Evolutionary conservation across 1,140 invertebrate genomes (phyloP).

Genomic region (Temnothorax nylanderi): DNA sequence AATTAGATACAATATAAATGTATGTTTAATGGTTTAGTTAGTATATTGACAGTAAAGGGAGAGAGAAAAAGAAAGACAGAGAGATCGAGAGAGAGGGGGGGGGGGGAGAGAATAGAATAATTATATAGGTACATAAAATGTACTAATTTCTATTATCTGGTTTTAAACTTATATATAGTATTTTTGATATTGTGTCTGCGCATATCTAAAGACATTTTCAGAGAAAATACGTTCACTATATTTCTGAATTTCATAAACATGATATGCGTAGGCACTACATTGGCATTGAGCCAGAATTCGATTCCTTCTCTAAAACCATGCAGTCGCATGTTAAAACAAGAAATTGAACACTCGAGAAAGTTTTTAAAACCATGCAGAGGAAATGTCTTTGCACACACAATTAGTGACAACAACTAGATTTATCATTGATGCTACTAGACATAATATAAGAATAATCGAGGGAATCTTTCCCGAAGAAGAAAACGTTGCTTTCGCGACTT

Average conservation of each 20-base stretch:
- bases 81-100: too few relatives aligned
- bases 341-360: constrained; percentile 1
- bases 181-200: not conserved
- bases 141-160: not conserved
- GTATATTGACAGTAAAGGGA: not conserved
- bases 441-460: not conserved
- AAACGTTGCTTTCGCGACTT: constrained; percentile 34
- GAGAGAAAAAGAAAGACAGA: too few relatives aligned
- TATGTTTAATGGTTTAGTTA: not conserved
- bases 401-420: not conserved
- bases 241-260: constrained; percentile 51
- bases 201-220: constrained; percentile 26
- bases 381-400: not conserved
- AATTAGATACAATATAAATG: not conserved
- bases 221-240: constrained; percentile 23
- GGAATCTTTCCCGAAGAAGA: not conserved
- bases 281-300: constrained; percentile 44
- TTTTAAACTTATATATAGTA: not conserved
- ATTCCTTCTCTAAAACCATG: not conserved
- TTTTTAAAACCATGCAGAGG: not conserved
- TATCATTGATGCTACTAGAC: not conserved
- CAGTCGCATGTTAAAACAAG: not conserved
- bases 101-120: not conserved
- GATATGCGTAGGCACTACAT: constrained; percentile 27
- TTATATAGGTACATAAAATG: not conserved